Base-by-base conservation (phyloP, 2,113 vertebrate species). In the Stegostoma tigrinum region DNA sequence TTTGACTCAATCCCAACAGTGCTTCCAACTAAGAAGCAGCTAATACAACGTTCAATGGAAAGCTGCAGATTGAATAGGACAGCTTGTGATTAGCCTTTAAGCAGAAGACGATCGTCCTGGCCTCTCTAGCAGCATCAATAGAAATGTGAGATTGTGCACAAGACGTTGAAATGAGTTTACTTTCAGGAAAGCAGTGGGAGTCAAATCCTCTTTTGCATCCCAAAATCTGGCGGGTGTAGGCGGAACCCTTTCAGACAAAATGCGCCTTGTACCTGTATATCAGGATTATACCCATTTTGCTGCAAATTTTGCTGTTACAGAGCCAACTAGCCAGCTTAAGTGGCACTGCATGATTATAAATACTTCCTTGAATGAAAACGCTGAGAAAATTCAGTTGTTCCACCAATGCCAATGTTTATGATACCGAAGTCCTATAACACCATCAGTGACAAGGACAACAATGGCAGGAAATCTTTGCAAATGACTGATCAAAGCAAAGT, bases 311-410 rank as follows among this genome's bases (percentile, higher is more conserved):
- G 17, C 45, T 45, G 38, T 48, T 68, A 14, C 38, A 72, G 3
- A 72, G 67, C 93, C 93, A 95, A 72, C 72, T 95, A 24, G 93
- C 93, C 68, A 55, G 67, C 42, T 95, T 72, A 95, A 72, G 72
- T 72, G 42, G 67, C 38, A 30, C 30, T 52, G 23, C 10, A 8
- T 1, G 38, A 95, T 72, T 48, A 72, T 68, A 30, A 72, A 72
- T 12, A 30, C 24, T 72, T 68, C 45, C 67, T 72, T 5, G 15
- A 52, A 90, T n/a, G 55, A 61, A 61, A 61, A 10, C 55, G 1
- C 55, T 61, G 55, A 61, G 55, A 61, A 61, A 61, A 61, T 61
- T 61, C 55, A 61, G 55, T 61, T 61, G 55, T 61, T 61, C 55
- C 55, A 61, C 55, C 55, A 61, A 61, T 10, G 55, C 55, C 55